Evolutionary conservation across 2,888 invertebrate genomes (phyloP), one percentile per base, ranked within the genome.

Genomic region (Masnerella sp.): DNA sequence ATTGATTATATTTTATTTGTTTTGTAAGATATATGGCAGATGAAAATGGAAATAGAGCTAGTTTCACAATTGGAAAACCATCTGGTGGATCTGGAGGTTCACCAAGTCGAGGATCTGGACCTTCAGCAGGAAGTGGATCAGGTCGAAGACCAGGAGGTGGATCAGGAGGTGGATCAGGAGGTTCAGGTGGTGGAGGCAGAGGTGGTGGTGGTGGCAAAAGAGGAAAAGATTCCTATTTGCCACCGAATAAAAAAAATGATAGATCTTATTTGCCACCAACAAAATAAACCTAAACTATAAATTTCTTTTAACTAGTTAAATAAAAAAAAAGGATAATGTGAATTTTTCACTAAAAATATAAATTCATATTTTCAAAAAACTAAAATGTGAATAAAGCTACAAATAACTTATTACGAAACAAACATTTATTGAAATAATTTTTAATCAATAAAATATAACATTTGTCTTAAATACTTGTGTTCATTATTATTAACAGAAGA

Each of bases 11-110:
- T 45, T 28, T 28, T 28, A 28, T n/a, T n/a, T 28, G 2, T n/a
- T 17, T 40, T 22, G 11, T 12, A 75, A 87, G 87, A 64, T 87
- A 87, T 67, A 80, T 76, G 52, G 86, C 87, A 1, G 87, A 87
- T 36, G 87, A 87, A 58, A 87, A 87, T 58, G 87, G 87, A 5
- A 85, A 84, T 28, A 75, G 80, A 45, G 87, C 87, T 7, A 85
- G 87, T 62, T 87, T 87, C 65, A 82, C 80, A 5, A 81, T 86
- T 11, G 86, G 86, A n/a, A 80, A 80, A 5, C 80, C 79, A 42
- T 74, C 65, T 30, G 72, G 77, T 8, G 69, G 74, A 49, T 34
- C 71, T 9, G 72, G 11, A 61, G 72, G 32, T 14, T 58, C 59
- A 17, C 7, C 34, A 34, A 32, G 11, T 34, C 30, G 38, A 40